Evolutionary conservation across 2,113 vertebrate genomes (phyloP), one percentile per base, ranked within the genome.

Genomic region (Elephantulus edwardii): DNA sequence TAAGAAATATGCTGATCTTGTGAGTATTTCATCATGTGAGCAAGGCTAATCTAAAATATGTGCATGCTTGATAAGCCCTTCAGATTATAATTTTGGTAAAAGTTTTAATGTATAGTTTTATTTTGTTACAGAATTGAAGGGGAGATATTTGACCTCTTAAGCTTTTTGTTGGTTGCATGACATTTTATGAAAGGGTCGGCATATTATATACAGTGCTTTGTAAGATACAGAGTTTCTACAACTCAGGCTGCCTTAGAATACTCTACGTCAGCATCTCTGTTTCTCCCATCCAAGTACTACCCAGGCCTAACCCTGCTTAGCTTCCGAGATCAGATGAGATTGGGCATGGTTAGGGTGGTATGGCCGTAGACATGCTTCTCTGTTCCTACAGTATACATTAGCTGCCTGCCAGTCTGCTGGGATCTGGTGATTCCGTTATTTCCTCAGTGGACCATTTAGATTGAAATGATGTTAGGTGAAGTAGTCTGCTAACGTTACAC

Each of bases 1-100:
- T 98, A 99, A 99, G 98, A 99, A 99, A 96, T 99, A 99, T 89
- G 99, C 99, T 78, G 99, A 99, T 97, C 97, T 99, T 96, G 99
- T 99, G 97, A 98, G 98, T 98, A 96, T 93, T 96, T 46, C 85
- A 48, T 89, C 60, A 77, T 76, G 82, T 56, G 35, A 38, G 3
- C 14, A 11, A 78, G 56, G 68, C 9, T 48, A 80, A 70, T 70
- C 46, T 62, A 60, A 92, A 94, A 40, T 83, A 76, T 62, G 5
- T 86, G 40, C 86, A 26, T 89, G 66, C 50, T 78, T 91, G 30
- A 58, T 83, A 83, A 90, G 2, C 35, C 83, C 91, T 93, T 54
- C 6, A 71, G 94, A 79, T 54, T 90, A 58, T 33, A 66, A 50
- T 50, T 90, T 95, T 94, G 58, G 50, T 92, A 17, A 19, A 79